A percentile compares a stretch with the other conserved stretches of the same genome.
Evolutionary conservation across 2,888 invertebrate genomes (phyloP).

Genomic region (Andrena fulva): DNA sequence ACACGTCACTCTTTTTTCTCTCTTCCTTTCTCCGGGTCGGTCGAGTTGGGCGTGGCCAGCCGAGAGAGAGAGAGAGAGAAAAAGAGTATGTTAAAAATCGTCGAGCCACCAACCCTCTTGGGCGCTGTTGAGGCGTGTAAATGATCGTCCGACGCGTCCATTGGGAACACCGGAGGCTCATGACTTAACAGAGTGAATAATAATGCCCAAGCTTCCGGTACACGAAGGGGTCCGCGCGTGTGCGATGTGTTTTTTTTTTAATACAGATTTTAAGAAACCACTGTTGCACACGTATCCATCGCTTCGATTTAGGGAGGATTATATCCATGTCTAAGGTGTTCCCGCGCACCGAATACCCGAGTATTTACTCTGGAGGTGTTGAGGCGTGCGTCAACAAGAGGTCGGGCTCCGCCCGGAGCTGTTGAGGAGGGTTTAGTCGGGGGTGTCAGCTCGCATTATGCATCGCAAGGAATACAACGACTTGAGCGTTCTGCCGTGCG

Average conservation of each 20-base stretch:
- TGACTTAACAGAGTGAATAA: background rate
- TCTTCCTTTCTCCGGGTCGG: conserved; percentile 38
- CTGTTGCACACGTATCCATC: background rate
- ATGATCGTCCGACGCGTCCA: conserved; percentile 1
- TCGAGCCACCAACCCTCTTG: conserved; percentile 62
- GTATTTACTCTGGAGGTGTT: conserved; percentile 77
- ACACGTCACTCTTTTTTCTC: conserved; percentile 79
- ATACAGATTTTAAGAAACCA: background rate
- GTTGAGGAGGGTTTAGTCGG: conserved; percentile 77
- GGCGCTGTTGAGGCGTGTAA: conserved; percentile 56
- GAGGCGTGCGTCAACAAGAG: conserved; percentile 76
- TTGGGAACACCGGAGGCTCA: background rate
- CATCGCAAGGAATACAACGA: conserved; percentile 72
- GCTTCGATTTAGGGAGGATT: conserved; percentile 15
- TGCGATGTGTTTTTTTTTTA: too few relatives aligned
- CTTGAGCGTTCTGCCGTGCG: conserved; percentile 67
- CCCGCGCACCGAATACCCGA: conserved; percentile 54
- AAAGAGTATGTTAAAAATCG: conserved; percentile 76
- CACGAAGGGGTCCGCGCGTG: background rate
- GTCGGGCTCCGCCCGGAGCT: conserved; percentile 75
- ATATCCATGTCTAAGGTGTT: conserved; percentile 34
- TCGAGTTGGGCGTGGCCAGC: conserved; percentile 76
- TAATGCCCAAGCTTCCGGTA: too few relatives aligned
- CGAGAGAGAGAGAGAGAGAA: conserved; percentile 23
- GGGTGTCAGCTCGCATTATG: conserved; percentile 79